Base-by-base conservation (phyloP, 2,113 vertebrate genomes). In the Alces alces region DNA sequence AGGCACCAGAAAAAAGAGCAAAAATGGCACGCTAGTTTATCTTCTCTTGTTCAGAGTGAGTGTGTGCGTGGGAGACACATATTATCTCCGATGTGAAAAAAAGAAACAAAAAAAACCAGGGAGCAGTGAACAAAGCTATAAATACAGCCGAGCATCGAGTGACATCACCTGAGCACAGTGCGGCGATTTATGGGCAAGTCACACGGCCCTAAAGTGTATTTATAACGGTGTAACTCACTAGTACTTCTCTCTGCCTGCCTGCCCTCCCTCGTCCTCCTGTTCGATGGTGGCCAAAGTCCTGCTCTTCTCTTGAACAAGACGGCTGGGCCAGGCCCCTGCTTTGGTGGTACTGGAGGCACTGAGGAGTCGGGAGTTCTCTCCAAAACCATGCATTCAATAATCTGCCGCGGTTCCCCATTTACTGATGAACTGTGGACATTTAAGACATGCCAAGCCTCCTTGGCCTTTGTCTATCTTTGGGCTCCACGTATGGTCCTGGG, bases 91-190 rank as follows among this genome's bases (percentile, higher is more conserved):
- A 89, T 54, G 70, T 78, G 91, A 1, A 36, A 45, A 52, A 73
- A 84, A 90, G 82, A 55, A 7, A 45, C 7, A 45, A 25, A 76
- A 73, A 89, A 9, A 70, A 55, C 76, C 87, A 36, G 78, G 93
- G 84, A 95, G 88, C 47, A 80, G 95, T 94, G 89, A 98, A 43
- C 91, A 85, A 94, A 96, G 79, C 95, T 97, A 97, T 98, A 97
- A 98, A 98, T 95, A 97, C 43, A 85, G 79, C 80, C 0, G 7
- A 36, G 89, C 47, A 1, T 95, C 14, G 17, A 82, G 89, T 95
- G 97, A 90, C 89, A 95, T 93, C 95, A 96, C 96, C 98, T 95
- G 97, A 97, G 89, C 89, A 39, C 91, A 61, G 93, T 4, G 43
- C 17, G 0, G 96, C 8, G 16, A 96, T 96, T 96, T 94, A 98